These are phyloP conservation scores for Saxicola maurus DNA, from an alignment of 2,797 vertebrate genomes.

Conservation along the genomic window DNA sequence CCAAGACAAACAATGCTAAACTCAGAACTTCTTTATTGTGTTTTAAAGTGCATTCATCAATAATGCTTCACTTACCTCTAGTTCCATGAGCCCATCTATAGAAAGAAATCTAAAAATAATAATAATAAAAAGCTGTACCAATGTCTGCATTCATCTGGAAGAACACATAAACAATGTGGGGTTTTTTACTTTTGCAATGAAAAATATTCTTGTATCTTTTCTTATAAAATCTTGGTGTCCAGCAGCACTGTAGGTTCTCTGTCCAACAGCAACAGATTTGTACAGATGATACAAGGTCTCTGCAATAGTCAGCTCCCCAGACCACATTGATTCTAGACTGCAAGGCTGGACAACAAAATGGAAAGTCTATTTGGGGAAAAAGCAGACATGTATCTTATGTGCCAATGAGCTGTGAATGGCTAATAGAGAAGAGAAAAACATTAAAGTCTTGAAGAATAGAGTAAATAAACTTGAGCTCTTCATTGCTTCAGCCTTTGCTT, in stretches of 20 bases:
- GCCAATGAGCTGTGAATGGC: neutral
- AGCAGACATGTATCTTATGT: neutral
- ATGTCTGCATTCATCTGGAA: neutral
- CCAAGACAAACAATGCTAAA: slow-evolving; percentile 20
- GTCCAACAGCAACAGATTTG: neutral
- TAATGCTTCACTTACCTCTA: neutral
- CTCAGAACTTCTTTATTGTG: neutral
- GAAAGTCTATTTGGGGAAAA: neutral
- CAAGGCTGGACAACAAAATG: slow-evolving; percentile 1
- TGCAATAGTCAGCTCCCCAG: neutral
- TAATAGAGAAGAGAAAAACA: neutral
- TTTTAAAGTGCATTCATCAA: neutral
- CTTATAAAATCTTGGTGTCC: neutral
- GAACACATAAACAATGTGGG: neutral
- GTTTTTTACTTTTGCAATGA: neutral
- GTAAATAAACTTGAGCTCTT: neutral
- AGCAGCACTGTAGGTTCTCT: neutral
- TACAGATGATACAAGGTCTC: neutral
- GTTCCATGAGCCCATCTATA: neutral
- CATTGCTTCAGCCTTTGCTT: neutral
- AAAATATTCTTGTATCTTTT: neutral
- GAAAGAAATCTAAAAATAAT: neutral
- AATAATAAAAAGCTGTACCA: neutral
- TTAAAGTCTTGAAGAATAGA: neutral
- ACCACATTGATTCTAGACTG: neutral